Evolutionary conservation across 2,888 invertebrate species (phyloP).

Genomic region (Lasioglossum figueresi): DNA sequence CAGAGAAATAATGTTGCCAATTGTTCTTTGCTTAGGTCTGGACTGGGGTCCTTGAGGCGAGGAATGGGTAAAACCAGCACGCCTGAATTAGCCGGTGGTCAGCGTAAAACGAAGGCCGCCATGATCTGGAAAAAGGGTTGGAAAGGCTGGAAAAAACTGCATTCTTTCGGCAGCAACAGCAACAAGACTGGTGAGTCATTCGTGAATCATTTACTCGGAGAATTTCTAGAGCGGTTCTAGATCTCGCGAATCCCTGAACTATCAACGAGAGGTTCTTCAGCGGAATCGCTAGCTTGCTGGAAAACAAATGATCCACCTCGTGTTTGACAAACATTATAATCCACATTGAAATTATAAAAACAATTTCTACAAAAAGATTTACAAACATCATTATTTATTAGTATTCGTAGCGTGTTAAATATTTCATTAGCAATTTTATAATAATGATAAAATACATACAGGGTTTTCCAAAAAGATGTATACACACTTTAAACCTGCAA

Average conservation of each 20-base stretch:
- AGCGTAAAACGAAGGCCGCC: slow-evolving; percentile 80
- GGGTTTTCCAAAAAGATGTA: no score
- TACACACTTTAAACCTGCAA: no score
- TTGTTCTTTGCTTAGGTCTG: slow-evolving; percentile 73
- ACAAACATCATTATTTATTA: neutral
- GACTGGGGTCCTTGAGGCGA: slow-evolving; percentile 80
- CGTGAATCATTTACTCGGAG: slow-evolving; percentile 8
- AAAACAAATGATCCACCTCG: neutral
- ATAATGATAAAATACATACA: no score
- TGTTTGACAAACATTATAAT: neutral
- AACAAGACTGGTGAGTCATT: slow-evolving; percentile 87
- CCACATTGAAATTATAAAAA: neutral
- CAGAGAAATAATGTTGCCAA: slow-evolving; percentile 19
- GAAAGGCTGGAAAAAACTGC: slow-evolving; percentile 92
- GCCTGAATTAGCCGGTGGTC: slow-evolving; percentile 69
- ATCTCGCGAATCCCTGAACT: neutral
- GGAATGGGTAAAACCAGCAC: slow-evolving; percentile 74
- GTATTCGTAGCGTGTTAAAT: no score
- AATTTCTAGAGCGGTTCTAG: neutral
- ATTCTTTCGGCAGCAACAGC: slow-evolving; percentile 89
- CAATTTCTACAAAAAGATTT: neutral
- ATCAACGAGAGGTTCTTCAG: neutral
- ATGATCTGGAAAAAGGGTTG: slow-evolving; percentile 84
- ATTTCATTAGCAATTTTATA: no score
- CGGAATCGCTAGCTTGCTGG: neutral